Conservation (phyloP, 2,888 invertebrate species). For the Rhaphigaster nebulosa region DNA sequence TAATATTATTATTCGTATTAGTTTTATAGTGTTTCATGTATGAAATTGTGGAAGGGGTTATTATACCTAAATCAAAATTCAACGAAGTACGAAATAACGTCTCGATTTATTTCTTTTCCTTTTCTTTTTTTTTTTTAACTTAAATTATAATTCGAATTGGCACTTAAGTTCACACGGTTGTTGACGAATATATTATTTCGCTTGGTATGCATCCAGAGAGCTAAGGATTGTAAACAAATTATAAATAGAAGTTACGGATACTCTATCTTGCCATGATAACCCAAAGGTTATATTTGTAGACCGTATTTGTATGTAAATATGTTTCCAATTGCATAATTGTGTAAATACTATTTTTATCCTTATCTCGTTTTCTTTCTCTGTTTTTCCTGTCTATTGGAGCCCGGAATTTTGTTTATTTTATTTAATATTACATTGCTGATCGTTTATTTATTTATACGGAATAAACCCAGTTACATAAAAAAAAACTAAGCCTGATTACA, state of each 20-base stretch:
- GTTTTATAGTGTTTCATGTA: no score
- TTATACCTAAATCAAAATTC: no score
- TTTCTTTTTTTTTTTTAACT: no score
- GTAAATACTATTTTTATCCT: not conserved
- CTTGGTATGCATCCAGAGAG: not conserved
- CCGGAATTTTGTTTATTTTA: not conserved
- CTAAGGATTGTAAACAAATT: not conserved
- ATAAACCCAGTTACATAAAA: no score
- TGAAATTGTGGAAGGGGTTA: no score
- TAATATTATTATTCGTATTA: no score
- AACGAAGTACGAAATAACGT: no score
- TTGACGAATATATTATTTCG: slow-evolving; percentile 16
- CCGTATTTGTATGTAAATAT: slow-evolving; percentile 17
- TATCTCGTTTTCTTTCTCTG: not conserved
- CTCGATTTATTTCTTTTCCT: no score
- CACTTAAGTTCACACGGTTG: not conserved
- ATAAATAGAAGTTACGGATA: slow-evolving; percentile 40
- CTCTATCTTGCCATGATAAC: not conserved
- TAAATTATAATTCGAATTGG: no score
- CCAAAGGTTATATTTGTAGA: slow-evolving; percentile 25
- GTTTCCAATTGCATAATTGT: not conserved
- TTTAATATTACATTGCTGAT: not conserved
- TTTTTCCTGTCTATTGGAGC: not conserved
- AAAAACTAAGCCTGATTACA: no score
- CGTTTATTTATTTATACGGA: no score